These are phyloP conservation scores for Agrotis clavis DNA, from an alignment of 2,888 invertebrate genomes.

Conservation along the genomic window DNA sequence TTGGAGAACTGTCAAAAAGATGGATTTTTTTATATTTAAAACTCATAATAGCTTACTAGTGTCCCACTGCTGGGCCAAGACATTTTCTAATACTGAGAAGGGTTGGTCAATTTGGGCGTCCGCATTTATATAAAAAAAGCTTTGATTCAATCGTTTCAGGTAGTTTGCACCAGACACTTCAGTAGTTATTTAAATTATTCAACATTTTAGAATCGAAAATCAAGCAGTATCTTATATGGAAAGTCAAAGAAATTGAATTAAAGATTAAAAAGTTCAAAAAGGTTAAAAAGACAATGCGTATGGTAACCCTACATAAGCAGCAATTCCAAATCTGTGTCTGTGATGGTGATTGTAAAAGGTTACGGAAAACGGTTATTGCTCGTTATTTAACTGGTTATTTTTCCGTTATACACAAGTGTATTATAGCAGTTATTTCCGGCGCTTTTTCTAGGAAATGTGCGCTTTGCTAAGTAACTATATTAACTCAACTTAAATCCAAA, in stretches of 20 bases:
- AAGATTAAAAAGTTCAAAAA: background rate
- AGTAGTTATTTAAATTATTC: too few species aligned
- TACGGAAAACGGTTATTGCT: constrained; percentile 21
- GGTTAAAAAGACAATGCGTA: too few species aligned
- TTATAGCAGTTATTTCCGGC: constrained; percentile 14
- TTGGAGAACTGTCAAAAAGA: background rate
- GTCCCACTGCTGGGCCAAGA: too few species aligned
- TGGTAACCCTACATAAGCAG: constrained; percentile 7
- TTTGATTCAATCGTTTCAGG: too few species aligned
- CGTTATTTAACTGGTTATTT: constrained; percentile 29
- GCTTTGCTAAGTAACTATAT: background rate
- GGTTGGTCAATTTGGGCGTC: too few species aligned
- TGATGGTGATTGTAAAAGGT: constrained; percentile 43
- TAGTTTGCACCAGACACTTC: too few species aligned
- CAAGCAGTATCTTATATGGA: background rate
- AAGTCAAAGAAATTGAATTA: background rate
- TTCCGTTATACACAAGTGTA: constrained; percentile 5
- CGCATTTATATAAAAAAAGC: too few species aligned
- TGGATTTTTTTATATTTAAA: too few species aligned
- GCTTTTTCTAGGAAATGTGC: background rate
- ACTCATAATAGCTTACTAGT: too few species aligned
- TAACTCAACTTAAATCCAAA: background rate
- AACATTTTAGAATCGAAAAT: too few species aligned
- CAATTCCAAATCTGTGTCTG: constrained; percentile 27
- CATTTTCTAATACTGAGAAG: too few species aligned